Conservation (phyloP, 2,797 vertebrate species). For the Hippocampus kuda region DNA sequence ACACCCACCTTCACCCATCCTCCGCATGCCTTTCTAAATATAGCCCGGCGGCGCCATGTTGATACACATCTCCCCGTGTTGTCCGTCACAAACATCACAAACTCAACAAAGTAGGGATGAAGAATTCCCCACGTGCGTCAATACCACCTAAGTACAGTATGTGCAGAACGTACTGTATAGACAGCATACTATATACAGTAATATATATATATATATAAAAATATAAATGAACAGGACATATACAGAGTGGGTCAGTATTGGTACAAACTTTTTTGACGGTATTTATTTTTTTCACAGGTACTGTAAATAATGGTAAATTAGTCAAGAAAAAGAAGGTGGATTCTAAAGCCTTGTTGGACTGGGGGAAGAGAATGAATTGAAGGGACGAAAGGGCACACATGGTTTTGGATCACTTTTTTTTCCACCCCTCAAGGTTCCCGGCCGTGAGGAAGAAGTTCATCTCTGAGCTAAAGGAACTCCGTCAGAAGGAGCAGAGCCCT, state of each 20-base stretch:
- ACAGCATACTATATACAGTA: no score
- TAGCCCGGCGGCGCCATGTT: conserved; percentile 51
- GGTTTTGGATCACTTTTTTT: background rate
- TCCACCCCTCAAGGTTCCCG: conserved; percentile 75
- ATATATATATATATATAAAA: no score
- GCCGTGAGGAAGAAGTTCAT: conserved; percentile 98
- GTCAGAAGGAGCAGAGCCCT: conserved; percentile 92
- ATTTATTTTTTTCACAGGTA: no score
- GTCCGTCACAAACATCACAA: conserved; percentile 1
- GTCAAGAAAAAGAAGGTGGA: no score
- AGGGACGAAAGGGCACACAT: no score
- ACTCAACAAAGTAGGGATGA: background rate
- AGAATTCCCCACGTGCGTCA: background rate
- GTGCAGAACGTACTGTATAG: background rate
- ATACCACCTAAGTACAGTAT: background rate
- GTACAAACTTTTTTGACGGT: no score
- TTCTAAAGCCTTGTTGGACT: no score
- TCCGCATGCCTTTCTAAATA: conserved; percentile 74
- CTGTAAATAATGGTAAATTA: no score
- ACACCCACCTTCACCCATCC: conserved; percentile 48
- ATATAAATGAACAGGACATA: no score
- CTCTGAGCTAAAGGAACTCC: conserved; percentile 91
- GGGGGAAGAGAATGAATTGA: no score
- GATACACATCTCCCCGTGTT: conserved; percentile 38
- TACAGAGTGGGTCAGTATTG: no score